phyloP scores from a whole-genome alignment of 2,888 invertebrate species.

The Scaeva pyrastri region DNA sequence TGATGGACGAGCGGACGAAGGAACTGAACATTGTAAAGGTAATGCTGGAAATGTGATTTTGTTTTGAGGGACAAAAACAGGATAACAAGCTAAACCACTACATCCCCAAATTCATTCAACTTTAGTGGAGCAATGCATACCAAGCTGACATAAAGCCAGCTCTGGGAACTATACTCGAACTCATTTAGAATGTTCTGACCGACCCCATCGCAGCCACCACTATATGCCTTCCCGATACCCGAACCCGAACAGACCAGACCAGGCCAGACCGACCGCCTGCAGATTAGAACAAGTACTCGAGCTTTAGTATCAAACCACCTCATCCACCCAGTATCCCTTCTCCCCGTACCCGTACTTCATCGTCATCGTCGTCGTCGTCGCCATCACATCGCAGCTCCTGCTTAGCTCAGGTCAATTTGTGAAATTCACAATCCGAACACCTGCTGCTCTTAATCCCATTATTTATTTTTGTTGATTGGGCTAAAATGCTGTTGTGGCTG shows the following conservation, averaged over 20 bases:
- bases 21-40: conserved; percentile 48
- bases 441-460: conserved; percentile 75
- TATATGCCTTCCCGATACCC: no score
- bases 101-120: conserved; percentile 43
- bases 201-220: conserved; percentile 19
- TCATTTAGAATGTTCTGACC: conserved; percentile 49
- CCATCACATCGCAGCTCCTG: conserved; percentile 29
- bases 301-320: conserved; percentile 60
- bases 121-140: background rate
- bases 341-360: no score
- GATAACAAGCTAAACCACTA: conserved; percentile 57
- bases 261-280: conserved; percentile 38
- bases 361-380: no score
- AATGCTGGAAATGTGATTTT: conserved; percentile 70
- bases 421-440: conserved; percentile 73
- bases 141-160: conserved; percentile 54
- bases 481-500: conserved; percentile 72
- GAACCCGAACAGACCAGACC: conserved; percentile 5
- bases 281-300: conserved; percentile 69
- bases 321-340: background rate
- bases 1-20: background rate
- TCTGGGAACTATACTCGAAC: conserved; percentile 51
- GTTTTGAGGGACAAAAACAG: conserved; percentile 63
- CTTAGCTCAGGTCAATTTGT: conserved; percentile 74
- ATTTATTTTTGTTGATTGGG: conserved; percentile 75